These are phyloP conservation scores for Nesogale talazaci DNA, from an alignment of 2,113 vertebrate genomes.

Conservation along the genomic window DNA sequence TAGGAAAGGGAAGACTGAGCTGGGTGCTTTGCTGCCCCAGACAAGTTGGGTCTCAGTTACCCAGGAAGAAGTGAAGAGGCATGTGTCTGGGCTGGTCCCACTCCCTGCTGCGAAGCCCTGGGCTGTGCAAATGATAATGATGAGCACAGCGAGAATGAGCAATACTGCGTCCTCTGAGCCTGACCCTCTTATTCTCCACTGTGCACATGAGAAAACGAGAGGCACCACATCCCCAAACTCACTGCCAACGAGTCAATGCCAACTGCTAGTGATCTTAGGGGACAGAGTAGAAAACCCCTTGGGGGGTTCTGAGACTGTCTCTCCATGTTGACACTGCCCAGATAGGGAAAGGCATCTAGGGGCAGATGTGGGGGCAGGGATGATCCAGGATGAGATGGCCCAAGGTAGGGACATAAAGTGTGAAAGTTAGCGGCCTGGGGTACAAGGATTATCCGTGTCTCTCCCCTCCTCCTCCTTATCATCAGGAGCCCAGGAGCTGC, in stretches of 20 bases:
- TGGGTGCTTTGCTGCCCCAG: background rate
- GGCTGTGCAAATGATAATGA: background rate
- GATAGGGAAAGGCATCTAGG: background rate
- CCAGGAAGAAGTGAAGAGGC: background rate
- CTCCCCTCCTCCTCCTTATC: background rate
- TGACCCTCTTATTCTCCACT: background rate
- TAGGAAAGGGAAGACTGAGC: background rate
- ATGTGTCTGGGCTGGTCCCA: background rate
- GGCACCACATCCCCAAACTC: no score
- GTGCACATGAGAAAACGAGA: background rate
- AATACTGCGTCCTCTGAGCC: background rate
- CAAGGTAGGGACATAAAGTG: background rate
- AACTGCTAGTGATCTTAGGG: no score
- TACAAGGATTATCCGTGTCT: background rate
- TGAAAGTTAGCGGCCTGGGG: background rate
- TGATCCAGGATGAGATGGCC: background rate
- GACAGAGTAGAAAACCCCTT: no score
- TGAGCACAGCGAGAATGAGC: rapidly evolving
- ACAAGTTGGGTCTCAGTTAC: background rate
- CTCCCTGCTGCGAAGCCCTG: background rate
- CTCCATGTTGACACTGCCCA: background rate
- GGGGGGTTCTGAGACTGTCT: no score
- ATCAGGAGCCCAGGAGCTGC: background rate
- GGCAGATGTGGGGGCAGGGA: background rate
- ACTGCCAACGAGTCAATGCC: no score